Conservation (phyloP, 2,797 vertebrate genomes). For the Enteromius anoplus region DNA sequence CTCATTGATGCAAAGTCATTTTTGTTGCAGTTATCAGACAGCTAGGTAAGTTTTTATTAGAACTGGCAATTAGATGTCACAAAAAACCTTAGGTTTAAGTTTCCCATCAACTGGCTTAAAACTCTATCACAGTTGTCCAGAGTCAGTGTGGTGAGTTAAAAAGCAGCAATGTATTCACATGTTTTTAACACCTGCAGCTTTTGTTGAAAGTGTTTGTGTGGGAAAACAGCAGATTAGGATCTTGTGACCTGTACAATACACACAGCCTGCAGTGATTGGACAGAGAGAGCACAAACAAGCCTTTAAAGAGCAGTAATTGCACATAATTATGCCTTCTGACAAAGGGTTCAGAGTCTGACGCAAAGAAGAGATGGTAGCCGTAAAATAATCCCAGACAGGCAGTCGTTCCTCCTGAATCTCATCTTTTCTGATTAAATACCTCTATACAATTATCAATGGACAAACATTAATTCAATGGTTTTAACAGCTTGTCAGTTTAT, state of each 20-base stretch:
- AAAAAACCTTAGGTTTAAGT: neutral
- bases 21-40: neutral
- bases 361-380: neutral
- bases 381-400: neutral
- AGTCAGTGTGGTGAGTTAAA: neutral
- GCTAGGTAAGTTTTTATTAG: neutral
- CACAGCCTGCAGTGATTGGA: constrained; percentile 17
- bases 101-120: neutral
- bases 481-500: neutral
- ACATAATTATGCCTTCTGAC: constrained; percentile 26
- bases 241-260: constrained; percentile 12
- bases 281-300: constrained; percentile 8
- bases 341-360: constrained; percentile 3
- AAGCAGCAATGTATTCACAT: neutral
- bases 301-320: constrained; percentile 24
- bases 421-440: constrained; percentile 5
- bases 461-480: neutral
- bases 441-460: no score
- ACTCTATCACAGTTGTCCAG: neutral
- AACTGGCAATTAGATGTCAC: neutral
- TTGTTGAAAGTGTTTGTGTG: neutral
- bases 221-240: constrained; percentile 11
- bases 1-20: neutral
- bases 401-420: neutral
- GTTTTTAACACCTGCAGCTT: constrained; percentile 7